Evolutionary conservation across 2,888 invertebrate genomes (phyloP), one percentile per base, ranked within the genome.

Genomic region (Cryptocheilus praepositus): DNA sequence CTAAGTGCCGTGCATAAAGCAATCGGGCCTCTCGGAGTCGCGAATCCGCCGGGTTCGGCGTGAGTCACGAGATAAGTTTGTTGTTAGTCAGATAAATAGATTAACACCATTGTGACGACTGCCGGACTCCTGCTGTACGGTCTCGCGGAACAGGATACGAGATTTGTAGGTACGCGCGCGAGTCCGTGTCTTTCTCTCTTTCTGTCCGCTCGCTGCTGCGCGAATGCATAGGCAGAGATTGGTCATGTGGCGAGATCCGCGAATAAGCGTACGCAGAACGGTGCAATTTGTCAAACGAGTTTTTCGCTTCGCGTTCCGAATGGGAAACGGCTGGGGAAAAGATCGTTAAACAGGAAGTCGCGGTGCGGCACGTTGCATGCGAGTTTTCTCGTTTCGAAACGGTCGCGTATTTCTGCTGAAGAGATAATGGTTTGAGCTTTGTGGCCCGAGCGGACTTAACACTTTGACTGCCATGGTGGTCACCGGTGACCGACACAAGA

Each of bases 21-120:
- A 58, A 65, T 67, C 68, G 59, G 43, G 18, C 46, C 59, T 43
- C 55, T 58, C 18, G 51, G 25, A 44, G 46, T 57, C 66, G 67
- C 68, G 72, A 72, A 74, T 77, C 70, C 64, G 57, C 25, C 56
- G 53, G 58, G 36, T 36, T 36, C n/a, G 36, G 36, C 8, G 52
- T 85, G 85, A 85, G 77, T 86, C 85, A 86, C 75, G 67, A 80
- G 82, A 83, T 83, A 83, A 85, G 81, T 85, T 85, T 81, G 82
- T 81, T 81, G 82, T 80, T 83, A 80, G 81, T 77, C 82, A 82
- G 83, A 86, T 86, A 86, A 86, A 84, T 85, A 81, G 83, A 86
- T 86, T 83, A 86, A 80, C 82, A 80, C 71, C 81, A 80, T 82
- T 81, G 81, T 81, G 79, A 73, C 72, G 74, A 77, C 69, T 67